These are phyloP conservation scores for Silvanus unidentatus DNA, from an alignment of 2,888 invertebrate species.

Conservation along the genomic window DNA sequence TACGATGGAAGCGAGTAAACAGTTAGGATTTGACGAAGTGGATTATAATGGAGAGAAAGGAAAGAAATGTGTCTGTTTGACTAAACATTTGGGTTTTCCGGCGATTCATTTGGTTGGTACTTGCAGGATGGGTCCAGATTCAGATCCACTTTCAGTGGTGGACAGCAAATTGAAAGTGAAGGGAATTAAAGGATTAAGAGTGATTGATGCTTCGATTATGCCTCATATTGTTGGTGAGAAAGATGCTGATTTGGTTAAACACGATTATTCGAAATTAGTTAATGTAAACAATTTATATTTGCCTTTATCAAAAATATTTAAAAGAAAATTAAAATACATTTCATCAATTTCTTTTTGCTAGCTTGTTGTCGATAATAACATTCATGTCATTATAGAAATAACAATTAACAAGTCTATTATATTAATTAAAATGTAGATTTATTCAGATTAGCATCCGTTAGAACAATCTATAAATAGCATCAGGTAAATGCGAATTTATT, in stretches of 20 bases:
- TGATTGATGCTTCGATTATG: conserved; percentile 77
- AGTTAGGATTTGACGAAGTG: conserved; percentile 47
- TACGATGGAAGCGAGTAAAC: conserved; percentile 50
- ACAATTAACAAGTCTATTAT: no score
- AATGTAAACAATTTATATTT: no score
- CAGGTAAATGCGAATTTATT: no score
- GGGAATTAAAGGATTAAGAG: conserved; percentile 60
- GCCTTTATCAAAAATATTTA: no score
- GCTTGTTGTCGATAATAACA: no score
- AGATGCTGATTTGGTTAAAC: conserved; percentile 45
- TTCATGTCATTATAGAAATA: no score
- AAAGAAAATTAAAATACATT: no score
- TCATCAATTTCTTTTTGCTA: no score
- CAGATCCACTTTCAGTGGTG: conserved; percentile 58
- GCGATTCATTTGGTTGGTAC: conserved; percentile 27
- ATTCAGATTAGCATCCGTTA: no score
- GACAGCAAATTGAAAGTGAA: conserved; percentile 61
- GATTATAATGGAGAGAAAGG: conserved; percentile 49
- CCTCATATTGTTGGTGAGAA: conserved; percentile 56
- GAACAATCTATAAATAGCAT: no score
- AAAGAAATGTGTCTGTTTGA: conserved; percentile 50
- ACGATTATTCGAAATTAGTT: conserved; percentile 22
- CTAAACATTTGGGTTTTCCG: conserved; percentile 26
- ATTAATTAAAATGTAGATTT: no score
- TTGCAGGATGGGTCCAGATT: conserved; percentile 58